These are phyloP conservation scores for Ctenicera cuprea DNA, from an alignment of 2,888 invertebrate genomes.

Conservation along the genomic window DNA sequence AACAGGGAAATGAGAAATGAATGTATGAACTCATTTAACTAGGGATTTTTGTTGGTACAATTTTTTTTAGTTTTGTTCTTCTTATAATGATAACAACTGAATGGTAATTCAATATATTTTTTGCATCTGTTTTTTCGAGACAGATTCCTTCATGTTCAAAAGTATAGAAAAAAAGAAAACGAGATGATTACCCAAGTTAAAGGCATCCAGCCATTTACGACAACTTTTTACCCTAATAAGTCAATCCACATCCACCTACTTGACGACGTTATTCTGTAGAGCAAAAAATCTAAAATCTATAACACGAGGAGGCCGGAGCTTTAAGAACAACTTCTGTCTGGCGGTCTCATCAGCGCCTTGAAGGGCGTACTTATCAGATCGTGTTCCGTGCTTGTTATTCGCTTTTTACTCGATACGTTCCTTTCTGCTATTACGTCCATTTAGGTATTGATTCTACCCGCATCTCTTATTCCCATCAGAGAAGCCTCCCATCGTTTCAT, in stretches of 20 bases:
- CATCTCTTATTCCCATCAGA: constrained; percentile 42
- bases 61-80: too few relatives aligned
- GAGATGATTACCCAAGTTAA: background rate
- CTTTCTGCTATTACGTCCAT: constrained; percentile 58
- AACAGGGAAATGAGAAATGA: too few relatives aligned
- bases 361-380: constrained; percentile 65
- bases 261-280: constrained; percentile 15
- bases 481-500: constrained; percentile 31
- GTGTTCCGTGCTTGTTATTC: constrained; percentile 64
- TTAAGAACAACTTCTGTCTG: constrained; percentile 54
- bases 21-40: too few relatives aligned
- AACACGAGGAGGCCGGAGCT: constrained; percentile 29
- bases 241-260: constrained; percentile 24
- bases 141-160: too few relatives aligned
- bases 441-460: constrained; percentile 60
- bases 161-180: background rate
- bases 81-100: too few relatives aligned
- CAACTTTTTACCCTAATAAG: constrained; percentile 22
- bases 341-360: constrained; percentile 60
- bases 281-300: constrained; percentile 40
- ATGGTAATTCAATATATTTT: too few relatives aligned
- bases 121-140: too few relatives aligned
- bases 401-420: constrained; percentile 56
- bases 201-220: constrained; percentile 7
- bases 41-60: too few relatives aligned